Evolutionary conservation across 2,888 invertebrate species (phyloP), one percentile per base, ranked within the genome.

Genomic region (Hyposoter didymator): DNA sequence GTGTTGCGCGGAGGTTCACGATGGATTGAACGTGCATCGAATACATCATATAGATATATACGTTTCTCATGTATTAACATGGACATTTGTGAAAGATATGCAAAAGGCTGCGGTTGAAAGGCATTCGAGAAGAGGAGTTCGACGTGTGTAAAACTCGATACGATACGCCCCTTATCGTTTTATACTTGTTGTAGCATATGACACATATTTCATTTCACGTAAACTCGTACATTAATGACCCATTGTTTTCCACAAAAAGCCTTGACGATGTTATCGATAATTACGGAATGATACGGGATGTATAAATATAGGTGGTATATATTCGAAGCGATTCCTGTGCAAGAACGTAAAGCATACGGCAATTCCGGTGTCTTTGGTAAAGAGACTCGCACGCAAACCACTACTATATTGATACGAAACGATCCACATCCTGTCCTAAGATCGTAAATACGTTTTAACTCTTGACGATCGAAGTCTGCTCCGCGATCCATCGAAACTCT

Each of bases 231-330:
- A 90, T 92, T 93, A 93, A 93, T 93, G 91, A 93, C 90, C 92
- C 91, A 94, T 94, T 93, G 93, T 93, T 93, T 93, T 91, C 92
- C 90, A 78, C 52, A 91, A 92, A 92, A 93, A 92, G 89, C 93
- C 93, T 93, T 92, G 93, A 92, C 92, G 93, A 93, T 94, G 92
- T 93, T 93, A 93, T 93, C 93, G 93, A 93, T 93, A 94, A 93
- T 94, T 93, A 92, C 93, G 91, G 92, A 94, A 93, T 93, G 93
- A 94, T 93, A 93, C 91, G 92, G 92, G 91, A 92, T 92, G 91
- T 92, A 91, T 92, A 92, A 93, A 92, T 93, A 92, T 93, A 93
- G 91, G 91, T 49, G 22, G 14, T 43, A 22, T 52, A 35, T 92
- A 92, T 92, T 91, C 90, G 90, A 90, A 90, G 78, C 55, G 32